A percentile compares a stretch with the other conserved stretches of the same genome.
Evolutionary conservation across 2,797 vertebrate species (phyloP).

Genomic region (Heteromormyrus szaboi): DNA sequence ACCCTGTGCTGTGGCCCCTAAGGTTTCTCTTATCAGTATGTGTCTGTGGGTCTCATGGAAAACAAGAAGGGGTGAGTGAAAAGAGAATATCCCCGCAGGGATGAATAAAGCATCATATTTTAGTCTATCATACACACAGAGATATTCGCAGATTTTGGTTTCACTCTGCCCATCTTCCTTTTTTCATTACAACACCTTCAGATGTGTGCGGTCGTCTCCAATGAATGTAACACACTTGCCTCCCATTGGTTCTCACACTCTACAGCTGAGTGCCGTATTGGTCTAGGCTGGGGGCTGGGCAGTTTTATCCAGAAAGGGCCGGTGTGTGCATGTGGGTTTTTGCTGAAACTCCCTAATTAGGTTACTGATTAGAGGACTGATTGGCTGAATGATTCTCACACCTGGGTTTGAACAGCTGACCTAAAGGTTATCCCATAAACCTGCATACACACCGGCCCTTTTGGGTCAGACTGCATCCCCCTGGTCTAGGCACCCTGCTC

Average conservation of each 20-base stretch:
- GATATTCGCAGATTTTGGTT: neutral
- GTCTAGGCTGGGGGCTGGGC: neutral
- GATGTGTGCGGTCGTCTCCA: neutral
- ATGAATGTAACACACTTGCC: neutral
- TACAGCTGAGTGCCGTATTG: neutral
- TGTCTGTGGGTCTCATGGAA: neutral
- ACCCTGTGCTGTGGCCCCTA: neutral
- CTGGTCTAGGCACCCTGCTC: neutral
- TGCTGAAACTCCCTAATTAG: neutral
- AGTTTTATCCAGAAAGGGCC: neutral
- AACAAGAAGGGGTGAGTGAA: neutral
- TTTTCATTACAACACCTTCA: neutral
- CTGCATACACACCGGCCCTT: neutral
- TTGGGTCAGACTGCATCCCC: neutral
- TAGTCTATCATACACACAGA: neutral
- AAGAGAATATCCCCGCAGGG: neutral
- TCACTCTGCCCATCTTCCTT: neutral
- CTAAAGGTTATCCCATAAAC: neutral
- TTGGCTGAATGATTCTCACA: neutral
- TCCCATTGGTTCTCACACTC: neutral
- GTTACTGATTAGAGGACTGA: neutral
- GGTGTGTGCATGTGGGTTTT: neutral
- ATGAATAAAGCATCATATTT: neutral
- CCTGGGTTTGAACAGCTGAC: neutral
- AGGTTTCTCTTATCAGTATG: neutral